Evolutionary conservation across 2,888 invertebrate genomes (phyloP).

Genomic region (Drosophila parthenogenetica): DNA sequence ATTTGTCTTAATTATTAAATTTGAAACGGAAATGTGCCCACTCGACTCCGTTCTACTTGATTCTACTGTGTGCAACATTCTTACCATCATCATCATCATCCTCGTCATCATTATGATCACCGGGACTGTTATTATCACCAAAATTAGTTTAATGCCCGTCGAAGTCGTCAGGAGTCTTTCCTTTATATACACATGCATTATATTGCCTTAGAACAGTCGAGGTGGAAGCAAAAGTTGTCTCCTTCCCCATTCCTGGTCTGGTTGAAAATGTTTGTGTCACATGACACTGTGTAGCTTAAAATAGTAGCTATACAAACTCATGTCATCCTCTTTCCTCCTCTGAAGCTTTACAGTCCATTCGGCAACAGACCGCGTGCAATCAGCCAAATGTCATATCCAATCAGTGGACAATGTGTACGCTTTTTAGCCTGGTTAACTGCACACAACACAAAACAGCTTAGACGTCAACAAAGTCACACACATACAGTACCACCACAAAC

Average conservation of each 20-base stretch:
- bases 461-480: neutral
- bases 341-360: constrained; percentile 32
- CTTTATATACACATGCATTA: constrained; percentile 11
- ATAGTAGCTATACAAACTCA: constrained; percentile 42
- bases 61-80: constrained; percentile 24
- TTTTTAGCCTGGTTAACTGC: constrained; percentile 37
- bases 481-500: neutral
- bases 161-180: constrained; percentile 11
- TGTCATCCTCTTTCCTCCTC: constrained; percentile 27
- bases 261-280: constrained; percentile 49
- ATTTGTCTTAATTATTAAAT: constrained; percentile 61
- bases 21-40: constrained; percentile 69
- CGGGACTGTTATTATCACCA: constrained; percentile 14
- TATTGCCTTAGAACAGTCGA: constrained; percentile 33
- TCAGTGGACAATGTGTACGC: constrained; percentile 52
- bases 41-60: constrained; percentile 27
- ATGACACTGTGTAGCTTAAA: constrained; percentile 53
- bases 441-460: neutral
- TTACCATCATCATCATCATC: constrained; percentile 18
- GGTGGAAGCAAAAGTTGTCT: constrained; percentile 35
- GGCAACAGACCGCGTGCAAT: constrained; percentile 41
- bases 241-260: constrained; percentile 15
- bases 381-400: constrained; percentile 65
- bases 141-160: constrained; percentile 33
- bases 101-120: constrained; percentile 23